Evolutionary conservation across 2,113 vertebrate species (phyloP).

Genomic region (Caracal caracal): DNA sequence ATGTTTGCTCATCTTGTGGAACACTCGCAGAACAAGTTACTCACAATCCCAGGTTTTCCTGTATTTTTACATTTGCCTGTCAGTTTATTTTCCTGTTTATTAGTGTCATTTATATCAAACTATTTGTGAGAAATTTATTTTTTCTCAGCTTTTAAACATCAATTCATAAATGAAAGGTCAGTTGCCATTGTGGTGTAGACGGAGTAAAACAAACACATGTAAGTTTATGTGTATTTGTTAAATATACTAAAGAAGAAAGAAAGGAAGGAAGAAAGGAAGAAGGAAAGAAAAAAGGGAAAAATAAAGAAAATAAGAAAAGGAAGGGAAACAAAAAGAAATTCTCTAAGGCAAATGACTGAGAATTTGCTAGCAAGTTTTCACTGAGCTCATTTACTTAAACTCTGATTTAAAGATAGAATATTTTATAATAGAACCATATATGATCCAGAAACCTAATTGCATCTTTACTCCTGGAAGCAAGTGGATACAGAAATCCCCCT

Average conservation of each 20-base stretch:
- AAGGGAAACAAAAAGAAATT: neutral
- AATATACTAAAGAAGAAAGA: neutral
- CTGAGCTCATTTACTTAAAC: neutral
- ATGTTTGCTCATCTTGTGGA: too few species aligned
- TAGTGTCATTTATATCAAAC: neutral
- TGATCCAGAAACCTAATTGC: neutral
- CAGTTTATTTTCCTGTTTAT: neutral
- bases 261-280: neutral
- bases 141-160: neutral
- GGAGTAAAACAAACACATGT: neutral
- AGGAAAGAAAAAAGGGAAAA: neutral
- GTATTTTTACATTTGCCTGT: neutral
- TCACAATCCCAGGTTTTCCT: too few species aligned
- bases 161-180: neutral
- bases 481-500: neutral
- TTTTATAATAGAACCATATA: neutral
- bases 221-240: neutral
- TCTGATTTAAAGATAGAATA: neutral
- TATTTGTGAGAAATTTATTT: neutral
- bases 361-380: conserved; percentile 26
- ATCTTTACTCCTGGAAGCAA: neutral
- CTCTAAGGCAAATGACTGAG: neutral
- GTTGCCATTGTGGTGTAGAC: neutral
- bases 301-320: neutral
- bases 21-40: too few species aligned